Percentiles rank a stretch among this genome's conserved stretches.
These are phyloP conservation scores for Pipistrellus kuhlii DNA, from an alignment of 2,797 vertebrate species.

Conservation along the genomic window DNA sequence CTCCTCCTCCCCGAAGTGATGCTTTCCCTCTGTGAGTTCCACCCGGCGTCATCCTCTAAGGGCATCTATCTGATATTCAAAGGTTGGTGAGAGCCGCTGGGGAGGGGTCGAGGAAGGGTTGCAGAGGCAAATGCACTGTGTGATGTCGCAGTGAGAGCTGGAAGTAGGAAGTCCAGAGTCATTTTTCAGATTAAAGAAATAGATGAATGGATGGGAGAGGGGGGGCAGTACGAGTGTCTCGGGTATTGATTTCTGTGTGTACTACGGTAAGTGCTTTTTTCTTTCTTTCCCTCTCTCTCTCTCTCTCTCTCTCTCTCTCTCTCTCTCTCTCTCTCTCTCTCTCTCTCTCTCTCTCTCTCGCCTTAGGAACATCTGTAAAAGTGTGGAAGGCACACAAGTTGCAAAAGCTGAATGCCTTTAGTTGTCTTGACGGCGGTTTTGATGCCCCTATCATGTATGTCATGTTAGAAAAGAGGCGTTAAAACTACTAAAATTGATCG, in stretches of 20 bases:
- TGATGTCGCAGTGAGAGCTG: conserved; percentile 78
- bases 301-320: conserved; percentile 41
- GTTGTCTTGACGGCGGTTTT: conserved; percentile 70
- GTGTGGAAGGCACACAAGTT: conserved; percentile 8
- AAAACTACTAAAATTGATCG: conserved; percentile 59
- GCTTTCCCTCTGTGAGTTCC: conserved; percentile 74
- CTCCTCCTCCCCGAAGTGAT: conserved; percentile 60
- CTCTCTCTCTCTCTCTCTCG: conserved; percentile 34
- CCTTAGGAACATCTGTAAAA: conserved; percentile 56
- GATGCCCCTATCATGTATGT: conserved; percentile 70
- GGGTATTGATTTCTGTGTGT: conserved; percentile 13
- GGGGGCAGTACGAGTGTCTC: neutral
- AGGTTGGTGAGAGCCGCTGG: conserved; percentile 56
- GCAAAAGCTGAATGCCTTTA: conserved; percentile 57
- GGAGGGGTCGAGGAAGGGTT: neutral
- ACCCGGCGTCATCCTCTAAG: conserved; percentile 64
- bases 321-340: neutral
- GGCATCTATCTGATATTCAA: conserved; percentile 68
- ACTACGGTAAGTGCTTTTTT: conserved; percentile 3
- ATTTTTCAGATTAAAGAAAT: conserved; percentile 59
- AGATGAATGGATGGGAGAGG: neutral
- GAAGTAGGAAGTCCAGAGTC: conserved; percentile 80
- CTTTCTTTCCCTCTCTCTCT: too few species aligned
- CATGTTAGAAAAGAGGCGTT: conserved; percentile 61
- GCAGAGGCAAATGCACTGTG: conserved; percentile 10